Conservation (phyloP, 2,797 vertebrate species). For the Gadopsis bispinosus region DNA sequence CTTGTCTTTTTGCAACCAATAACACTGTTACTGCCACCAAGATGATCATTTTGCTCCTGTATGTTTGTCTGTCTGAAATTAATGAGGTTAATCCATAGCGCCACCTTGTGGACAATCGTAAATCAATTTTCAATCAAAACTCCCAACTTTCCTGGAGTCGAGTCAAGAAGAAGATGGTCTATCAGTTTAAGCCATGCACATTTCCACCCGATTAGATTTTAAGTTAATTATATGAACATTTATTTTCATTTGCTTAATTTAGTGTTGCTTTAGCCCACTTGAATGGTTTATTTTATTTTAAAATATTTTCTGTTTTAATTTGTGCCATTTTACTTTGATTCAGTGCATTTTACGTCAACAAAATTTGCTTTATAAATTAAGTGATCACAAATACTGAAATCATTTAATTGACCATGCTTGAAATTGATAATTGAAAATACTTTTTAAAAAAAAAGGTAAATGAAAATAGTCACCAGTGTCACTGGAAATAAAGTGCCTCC, state of each 20-base stretch:
- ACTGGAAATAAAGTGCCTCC: not conserved
- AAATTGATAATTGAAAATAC: no score
- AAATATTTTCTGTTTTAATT: not conserved
- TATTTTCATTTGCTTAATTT: not conserved
- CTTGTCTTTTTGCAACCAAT: not conserved
- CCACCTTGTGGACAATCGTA: not conserved
- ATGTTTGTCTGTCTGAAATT: not conserved
- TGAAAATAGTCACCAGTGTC: not conserved
- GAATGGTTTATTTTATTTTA: not conserved
- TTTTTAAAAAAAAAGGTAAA: not conserved
- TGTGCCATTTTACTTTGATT: not conserved
- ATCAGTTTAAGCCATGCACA: not conserved
- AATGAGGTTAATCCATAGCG: not conserved
- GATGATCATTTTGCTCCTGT: not conserved
- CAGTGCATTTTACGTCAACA: not conserved
- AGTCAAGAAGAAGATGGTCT: not conserved
- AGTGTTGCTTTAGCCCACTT: not conserved
- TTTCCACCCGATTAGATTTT: not conserved
- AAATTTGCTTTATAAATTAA: not conserved
- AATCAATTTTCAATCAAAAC: not conserved
- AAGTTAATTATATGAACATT: not conserved
- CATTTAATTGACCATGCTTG: not conserved
- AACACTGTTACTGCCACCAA: not conserved
- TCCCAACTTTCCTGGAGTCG: not conserved
- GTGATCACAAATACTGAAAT: not conserved